Conservation (phyloP, 2,888 invertebrate species). For the Beris morrisii region DNA sequence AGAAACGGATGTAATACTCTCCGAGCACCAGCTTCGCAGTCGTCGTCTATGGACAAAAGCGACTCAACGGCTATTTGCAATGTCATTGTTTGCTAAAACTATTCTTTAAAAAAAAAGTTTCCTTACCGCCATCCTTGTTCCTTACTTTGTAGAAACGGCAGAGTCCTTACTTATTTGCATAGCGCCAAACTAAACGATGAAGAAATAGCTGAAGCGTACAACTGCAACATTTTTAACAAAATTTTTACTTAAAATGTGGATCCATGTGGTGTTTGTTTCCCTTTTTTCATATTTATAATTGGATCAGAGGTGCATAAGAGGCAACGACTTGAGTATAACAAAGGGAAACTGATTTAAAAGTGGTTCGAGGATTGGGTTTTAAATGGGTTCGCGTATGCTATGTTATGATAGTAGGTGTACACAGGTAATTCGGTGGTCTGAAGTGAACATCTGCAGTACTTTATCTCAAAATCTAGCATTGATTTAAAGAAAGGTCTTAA, state of each 20-base stretch:
- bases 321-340: too few relatives aligned
- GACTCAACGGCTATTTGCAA: conserved; percentile 27
- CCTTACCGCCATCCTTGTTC: conserved; percentile 5
- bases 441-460: too few relatives aligned
- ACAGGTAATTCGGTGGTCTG: too few relatives aligned
- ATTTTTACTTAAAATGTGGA: conserved; percentile 1
- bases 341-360: too few relatives aligned
- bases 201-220: background rate
- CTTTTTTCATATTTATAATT: conserved; percentile 13
- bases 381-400: too few relatives aligned
- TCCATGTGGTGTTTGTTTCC: conserved; percentile 11
- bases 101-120: conserved; percentile 24
- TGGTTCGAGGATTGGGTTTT: too few relatives aligned
- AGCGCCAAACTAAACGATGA: conserved; percentile 3
- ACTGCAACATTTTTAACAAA: conserved; percentile 1
- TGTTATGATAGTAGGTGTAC: too few relatives aligned
- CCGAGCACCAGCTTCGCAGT: background rate
- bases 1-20: conserved; percentile 9
- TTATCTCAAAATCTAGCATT: too few relatives aligned
- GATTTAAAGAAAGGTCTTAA: too few relatives aligned
- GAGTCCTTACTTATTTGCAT: conserved; percentile 18
- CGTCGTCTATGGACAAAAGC: conserved; percentile 4
- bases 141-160: conserved; percentile 3
- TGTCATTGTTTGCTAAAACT: conserved; percentile 26
- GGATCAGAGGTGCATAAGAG: background rate